Conservation (phyloP, 2,113 vertebrate genomes). For the Ariopsis seemanni region DNA sequence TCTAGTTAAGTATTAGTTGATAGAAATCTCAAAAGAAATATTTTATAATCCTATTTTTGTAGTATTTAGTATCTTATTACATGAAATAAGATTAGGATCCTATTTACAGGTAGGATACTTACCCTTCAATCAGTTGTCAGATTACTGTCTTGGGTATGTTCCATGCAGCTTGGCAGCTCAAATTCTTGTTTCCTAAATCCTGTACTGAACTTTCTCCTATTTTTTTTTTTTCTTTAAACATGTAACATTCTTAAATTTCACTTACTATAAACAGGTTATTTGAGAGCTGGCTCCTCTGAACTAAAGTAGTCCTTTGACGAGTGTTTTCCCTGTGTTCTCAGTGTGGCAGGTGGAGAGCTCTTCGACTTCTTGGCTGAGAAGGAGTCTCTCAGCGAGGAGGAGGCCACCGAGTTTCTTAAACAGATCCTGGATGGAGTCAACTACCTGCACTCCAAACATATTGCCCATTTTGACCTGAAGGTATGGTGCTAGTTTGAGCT, state of each 20-base stretch:
- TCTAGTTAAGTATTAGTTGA: not conserved
- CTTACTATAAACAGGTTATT: not conserved
- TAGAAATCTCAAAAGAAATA: not conserved
- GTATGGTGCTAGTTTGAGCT: slow-evolving; percentile 61
- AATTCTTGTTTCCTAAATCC: not conserved
- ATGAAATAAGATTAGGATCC: too few species aligned
- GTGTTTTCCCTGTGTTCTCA: slow-evolving; percentile 60
- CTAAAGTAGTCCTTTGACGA: not conserved
- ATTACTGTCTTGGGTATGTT: slow-evolving; percentile 6
- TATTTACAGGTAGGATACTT: too few species aligned
- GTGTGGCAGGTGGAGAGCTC: slow-evolving; percentile 95
- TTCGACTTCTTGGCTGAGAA: slow-evolving; percentile 98
- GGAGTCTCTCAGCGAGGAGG: slow-evolving; percentile 94
- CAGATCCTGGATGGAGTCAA: slow-evolving; percentile 96
- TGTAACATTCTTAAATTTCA: slow-evolving; percentile 11
- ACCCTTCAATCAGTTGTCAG: not conserved
- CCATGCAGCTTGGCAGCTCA: slow-evolving; percentile 19
- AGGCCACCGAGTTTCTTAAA: slow-evolving; percentile 97
- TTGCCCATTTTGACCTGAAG: slow-evolving; percentile 99
- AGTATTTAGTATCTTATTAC: not conserved
- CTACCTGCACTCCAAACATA: slow-evolving; percentile 92
- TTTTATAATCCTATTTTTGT: not conserved
- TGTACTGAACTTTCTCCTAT: not conserved
- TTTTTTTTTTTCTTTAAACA: not conserved
- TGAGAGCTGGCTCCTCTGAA: not conserved